Percentiles rank a stretch among this genome's conserved stretches.
Evolutionary conservation across 2,888 invertebrate species (phyloP).

Genomic region (Caenorhabditis imperialis): DNA sequence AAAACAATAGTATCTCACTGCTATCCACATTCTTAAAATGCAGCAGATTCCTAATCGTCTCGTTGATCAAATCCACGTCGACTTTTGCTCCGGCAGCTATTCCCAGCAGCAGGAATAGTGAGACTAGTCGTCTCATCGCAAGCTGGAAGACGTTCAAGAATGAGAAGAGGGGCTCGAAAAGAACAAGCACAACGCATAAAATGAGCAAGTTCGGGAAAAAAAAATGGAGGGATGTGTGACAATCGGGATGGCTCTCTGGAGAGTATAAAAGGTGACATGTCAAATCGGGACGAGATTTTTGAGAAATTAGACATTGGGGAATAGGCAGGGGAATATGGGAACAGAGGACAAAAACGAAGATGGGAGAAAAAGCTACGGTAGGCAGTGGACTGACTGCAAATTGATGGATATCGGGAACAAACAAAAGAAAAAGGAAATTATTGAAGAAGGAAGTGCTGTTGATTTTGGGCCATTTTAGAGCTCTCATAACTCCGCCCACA

Average conservation of each 20-base stretch:
- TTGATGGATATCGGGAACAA: slow-evolving; percentile 26
- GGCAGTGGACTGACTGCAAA: slow-evolving; percentile 19
- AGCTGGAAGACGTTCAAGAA: neutral
- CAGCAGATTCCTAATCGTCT: slow-evolving; percentile 42
- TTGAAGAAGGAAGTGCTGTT: neutral
- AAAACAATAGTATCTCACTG: slow-evolving; percentile 22
- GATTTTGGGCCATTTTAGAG: too few relatives aligned
- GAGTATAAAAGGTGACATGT: slow-evolving; percentile 49
- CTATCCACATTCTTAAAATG: slow-evolving; percentile 38
- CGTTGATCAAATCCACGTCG: slow-evolving; percentile 57
- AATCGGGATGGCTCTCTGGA: slow-evolving; percentile 29
- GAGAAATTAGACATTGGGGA: slow-evolving; percentile 41
- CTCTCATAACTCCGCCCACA: too few relatives aligned
- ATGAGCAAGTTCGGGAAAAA: slow-evolving; percentile 15
- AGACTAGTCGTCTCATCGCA: slow-evolving; percentile 41
- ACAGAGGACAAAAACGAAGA: neutral
- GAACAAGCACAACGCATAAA: neutral
- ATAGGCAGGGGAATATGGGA: neutral
- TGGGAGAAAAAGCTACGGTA: slow-evolving; percentile 6
- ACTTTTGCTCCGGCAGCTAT: slow-evolving; percentile 19
- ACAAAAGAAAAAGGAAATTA: neutral
- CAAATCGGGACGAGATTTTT: slow-evolving; percentile 20
- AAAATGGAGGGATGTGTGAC: slow-evolving; percentile 3
- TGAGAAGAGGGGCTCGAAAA: neutral
- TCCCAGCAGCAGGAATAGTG: slow-evolving; percentile 24